Conservation (phyloP, 2,888 invertebrate genomes). For the Eretmocerus hayati region DNA sequence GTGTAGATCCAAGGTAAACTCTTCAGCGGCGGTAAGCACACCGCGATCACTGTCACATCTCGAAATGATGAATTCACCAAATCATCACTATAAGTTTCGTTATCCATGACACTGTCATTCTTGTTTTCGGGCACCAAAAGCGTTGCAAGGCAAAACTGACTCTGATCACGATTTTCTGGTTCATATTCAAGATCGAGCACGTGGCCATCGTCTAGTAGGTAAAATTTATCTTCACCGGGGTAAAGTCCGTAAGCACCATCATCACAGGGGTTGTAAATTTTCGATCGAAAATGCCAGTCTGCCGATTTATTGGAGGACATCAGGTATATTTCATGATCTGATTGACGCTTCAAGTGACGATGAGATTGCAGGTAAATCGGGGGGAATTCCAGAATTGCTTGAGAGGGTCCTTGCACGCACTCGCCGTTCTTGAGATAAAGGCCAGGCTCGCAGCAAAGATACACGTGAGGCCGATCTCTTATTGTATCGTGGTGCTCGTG, state of each 20-base stretch:
- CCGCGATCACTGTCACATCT: slow-evolving; percentile 19
- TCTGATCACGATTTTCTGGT: not conserved
- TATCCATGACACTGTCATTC: no score
- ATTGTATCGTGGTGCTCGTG: no score
- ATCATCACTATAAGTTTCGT: no score
- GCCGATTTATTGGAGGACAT: slow-evolving; percentile 12
- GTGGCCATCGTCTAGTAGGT: slow-evolving; percentile 30
- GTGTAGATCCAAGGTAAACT: slow-evolving; percentile 19
- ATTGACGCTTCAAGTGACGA: no score
- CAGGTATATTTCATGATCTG: no score
- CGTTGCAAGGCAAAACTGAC: slow-evolving; percentile 28
- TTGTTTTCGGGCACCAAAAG: slow-evolving; percentile 7
- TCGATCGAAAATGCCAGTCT: not conserved
- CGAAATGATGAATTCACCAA: no score
- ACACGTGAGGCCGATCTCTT: no score
- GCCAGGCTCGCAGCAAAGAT: slow-evolving; percentile 32
- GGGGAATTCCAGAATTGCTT: slow-evolving; percentile 1
- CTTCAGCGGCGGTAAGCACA: slow-evolving; percentile 8
- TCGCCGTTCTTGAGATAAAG: slow-evolving; percentile 16
- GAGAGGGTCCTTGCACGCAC: not conserved
- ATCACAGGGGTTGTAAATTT: slow-evolving; percentile 26
- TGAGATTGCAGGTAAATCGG: not conserved
- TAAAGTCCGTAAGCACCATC: slow-evolving; percentile 20
- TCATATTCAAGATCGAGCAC: slow-evolving; percentile 22
- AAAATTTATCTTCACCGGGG: slow-evolving; percentile 26